Evolutionary conservation across 2,888 invertebrate species (phyloP).

Genomic region (Polymixis flavicincta): DNA sequence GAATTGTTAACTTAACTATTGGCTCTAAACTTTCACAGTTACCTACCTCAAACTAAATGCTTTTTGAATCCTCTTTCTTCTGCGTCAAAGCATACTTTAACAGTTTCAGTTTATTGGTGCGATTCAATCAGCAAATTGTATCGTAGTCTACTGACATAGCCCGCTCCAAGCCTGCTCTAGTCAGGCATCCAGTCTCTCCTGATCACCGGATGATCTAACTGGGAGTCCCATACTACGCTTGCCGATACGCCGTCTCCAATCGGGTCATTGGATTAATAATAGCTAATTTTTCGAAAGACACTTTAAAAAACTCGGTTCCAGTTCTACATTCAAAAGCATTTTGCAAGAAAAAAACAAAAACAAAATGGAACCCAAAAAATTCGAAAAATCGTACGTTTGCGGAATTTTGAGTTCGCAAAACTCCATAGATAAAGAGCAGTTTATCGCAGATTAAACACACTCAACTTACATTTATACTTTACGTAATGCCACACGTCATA

Average conservation of each 20-base stretch:
- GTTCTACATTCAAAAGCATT: background rate
- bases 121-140: background rate
- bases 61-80: background rate
- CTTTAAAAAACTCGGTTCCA: background rate
- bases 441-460: constrained; percentile 51
- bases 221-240: no score
- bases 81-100: background rate
- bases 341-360: background rate
- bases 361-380: background rate
- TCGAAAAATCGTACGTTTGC: background rate
- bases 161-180: background rate
- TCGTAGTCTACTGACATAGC: background rate
- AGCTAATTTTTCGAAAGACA: no score
- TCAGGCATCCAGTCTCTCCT: background rate
- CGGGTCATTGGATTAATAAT: no score
- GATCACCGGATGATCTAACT: background rate
- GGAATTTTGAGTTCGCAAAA: constrained; percentile 44
- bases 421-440: constrained; percentile 38
- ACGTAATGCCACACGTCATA: constrained; percentile 49
- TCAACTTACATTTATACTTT: constrained; percentile 19
- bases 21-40: background rate
- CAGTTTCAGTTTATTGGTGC: no score
- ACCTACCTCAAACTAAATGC: background rate
- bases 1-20: constrained; percentile 24
- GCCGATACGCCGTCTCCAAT: no score